These are phyloP conservation scores for Abramis brama DNA, from an alignment of 2,113 vertebrate genomes.

Conservation along the genomic window DNA sequence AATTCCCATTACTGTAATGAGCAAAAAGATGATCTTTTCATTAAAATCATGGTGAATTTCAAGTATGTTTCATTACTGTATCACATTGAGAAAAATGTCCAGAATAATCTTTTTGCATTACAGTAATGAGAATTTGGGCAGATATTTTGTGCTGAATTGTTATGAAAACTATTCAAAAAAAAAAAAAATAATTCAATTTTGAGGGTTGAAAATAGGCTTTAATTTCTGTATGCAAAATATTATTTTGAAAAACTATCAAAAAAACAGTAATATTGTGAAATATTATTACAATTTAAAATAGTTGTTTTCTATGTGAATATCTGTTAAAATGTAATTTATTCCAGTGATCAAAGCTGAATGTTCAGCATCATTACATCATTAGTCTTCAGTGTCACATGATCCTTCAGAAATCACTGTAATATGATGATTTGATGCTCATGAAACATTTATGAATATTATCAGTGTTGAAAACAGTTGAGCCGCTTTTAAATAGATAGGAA, in stretches of 20 bases:
- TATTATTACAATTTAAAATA: neutral
- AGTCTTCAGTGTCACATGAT: neutral
- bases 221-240: neutral
- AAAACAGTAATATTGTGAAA: neutral
- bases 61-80: too few species aligned
- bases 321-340: neutral
- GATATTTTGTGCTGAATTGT: neutral
- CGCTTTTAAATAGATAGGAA: neutral
- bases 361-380: too few species aligned
- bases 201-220: neutral
- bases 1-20: too few species aligned
- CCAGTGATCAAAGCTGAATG: neutral
- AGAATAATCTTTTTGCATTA: neutral
- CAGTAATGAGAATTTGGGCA: neutral
- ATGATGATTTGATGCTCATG: too few species aligned
- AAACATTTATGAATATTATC: neutral
- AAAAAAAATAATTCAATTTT: neutral
- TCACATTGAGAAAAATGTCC: too few species aligned
- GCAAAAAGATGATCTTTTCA: too few species aligned
- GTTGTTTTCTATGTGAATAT: neutral
- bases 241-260: neutral
- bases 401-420: too few species aligned
- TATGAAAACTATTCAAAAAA: neutral
- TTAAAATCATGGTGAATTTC: too few species aligned
- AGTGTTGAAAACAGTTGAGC: too few species aligned